Percentiles rank a stretch among this genome's conserved stretches.
These are phyloP conservation scores for Drosophila santomea DNA, from an alignment of 1,140 invertebrate species.

Conservation along the genomic window DNA sequence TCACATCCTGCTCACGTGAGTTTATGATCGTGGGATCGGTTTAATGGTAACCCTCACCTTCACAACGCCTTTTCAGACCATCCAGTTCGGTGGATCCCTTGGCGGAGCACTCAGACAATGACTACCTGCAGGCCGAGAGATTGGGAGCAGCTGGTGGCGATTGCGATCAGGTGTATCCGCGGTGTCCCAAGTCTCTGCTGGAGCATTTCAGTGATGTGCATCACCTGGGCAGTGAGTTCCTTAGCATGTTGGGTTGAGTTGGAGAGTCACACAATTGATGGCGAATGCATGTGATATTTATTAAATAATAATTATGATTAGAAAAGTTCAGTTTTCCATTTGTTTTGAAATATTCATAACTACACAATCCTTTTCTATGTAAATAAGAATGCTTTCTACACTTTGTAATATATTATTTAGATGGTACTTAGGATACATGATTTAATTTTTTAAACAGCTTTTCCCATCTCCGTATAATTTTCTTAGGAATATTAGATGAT, in stretches of 20 bases:
- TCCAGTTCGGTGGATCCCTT: conserved; percentile 87
- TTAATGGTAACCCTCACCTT: background rate
- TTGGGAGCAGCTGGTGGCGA: conserved; percentile 86
- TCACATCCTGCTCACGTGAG: conserved; percentile 89
- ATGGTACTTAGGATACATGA: too few relatives aligned
- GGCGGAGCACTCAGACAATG: conserved; percentile 87
- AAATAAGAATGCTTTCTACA: background rate
- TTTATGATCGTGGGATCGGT: conserved; percentile 23
- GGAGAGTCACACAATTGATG: too few relatives aligned
- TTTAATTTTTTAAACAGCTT: background rate
- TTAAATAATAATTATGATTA: background rate
- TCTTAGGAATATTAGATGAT: background rate
- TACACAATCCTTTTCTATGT: too few relatives aligned
- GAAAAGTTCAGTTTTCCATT: background rate
- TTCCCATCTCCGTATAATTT: background rate
- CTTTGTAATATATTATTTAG: background rate
- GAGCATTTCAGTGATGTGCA: conserved; percentile 75
- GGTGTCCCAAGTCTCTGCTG: conserved; percentile 87
- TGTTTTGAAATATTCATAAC: too few relatives aligned
- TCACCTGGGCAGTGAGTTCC: conserved; percentile 68
- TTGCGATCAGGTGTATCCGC: conserved; percentile 87
- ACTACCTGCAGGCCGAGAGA: conserved; percentile 89
- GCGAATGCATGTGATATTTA: conserved; percentile 14
- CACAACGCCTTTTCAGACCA: conserved; percentile 84
- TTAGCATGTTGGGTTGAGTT: conserved; percentile 46